A percentile compares a stretch with the other conserved stretches of the same genome.
These are phyloP conservation scores for Clistopyga incitator DNA, from an alignment of 2,888 invertebrate genomes.

Conservation along the genomic window DNA sequence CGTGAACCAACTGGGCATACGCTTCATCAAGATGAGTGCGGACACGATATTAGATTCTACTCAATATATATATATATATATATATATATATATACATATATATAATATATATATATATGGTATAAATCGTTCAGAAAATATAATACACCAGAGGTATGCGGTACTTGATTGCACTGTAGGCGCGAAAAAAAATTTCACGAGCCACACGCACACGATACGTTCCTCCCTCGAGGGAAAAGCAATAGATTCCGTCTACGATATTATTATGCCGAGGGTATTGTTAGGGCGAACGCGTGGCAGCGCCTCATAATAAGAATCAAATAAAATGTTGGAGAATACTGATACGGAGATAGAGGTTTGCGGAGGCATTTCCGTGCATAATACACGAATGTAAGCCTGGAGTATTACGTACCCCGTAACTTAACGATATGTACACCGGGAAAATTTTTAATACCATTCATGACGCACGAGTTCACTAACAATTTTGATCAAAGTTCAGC, in stretches of 20 bases:
- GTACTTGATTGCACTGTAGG: constrained; percentile 55
- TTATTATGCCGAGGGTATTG: constrained; percentile 25
- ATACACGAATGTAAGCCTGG: background rate
- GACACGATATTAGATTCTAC: constrained; percentile 33
- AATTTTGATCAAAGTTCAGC: constrained; percentile 64
- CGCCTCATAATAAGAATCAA: constrained; percentile 56
- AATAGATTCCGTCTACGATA: constrained; percentile 26
- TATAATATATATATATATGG: constrained; percentile 2
- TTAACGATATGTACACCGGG: constrained; percentile 5
- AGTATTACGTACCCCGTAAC: background rate
- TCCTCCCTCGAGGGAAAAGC: background rate
- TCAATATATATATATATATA: constrained; percentile 8
- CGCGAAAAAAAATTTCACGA: constrained; percentile 53
- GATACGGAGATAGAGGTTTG: constrained; percentile 50
- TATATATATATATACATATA: constrained; percentile 5
- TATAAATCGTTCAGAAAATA: constrained; percentile 13
- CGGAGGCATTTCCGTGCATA: constrained; percentile 35
- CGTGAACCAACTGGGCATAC: constrained; percentile 22
- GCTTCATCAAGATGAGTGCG: constrained; percentile 49
- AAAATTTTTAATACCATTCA: constrained; percentile 59
- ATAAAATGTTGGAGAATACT: constrained; percentile 47
- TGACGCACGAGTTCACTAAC: constrained; percentile 62
- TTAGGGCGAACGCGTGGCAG: constrained; percentile 15
- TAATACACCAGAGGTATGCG: constrained; percentile 15
- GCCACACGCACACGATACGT: constrained; percentile 8